These are phyloP conservation scores for Deilephila porcellus DNA, from an alignment of 2,888 invertebrate species.

Conservation along the genomic window DNA sequence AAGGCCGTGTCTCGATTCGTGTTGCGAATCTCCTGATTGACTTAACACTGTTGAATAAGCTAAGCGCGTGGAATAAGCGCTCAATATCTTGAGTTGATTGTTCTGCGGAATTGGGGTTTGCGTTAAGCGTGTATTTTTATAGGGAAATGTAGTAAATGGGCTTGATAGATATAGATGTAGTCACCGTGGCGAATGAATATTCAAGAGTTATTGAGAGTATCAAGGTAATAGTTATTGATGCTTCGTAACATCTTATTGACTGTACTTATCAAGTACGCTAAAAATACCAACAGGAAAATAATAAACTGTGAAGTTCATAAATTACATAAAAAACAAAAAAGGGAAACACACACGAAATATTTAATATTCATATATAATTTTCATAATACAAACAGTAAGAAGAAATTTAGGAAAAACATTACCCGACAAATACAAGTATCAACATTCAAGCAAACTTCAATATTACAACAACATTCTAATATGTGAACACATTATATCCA, in stretches of 20 bases:
- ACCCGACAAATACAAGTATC: not conserved
- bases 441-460: conserved; percentile 10
- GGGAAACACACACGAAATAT: too few species aligned
- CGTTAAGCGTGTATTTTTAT: not conserved
- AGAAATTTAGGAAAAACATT: not conserved
- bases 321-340: too few species aligned
- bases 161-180: too few species aligned
- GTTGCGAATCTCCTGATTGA: conserved; percentile 17
- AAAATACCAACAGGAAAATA: too few species aligned
- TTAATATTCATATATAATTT: too few species aligned
- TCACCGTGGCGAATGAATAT: too few species aligned
- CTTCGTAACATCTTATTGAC: too few species aligned
- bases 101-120: not conserved
- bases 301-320: too few species aligned
- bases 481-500: conserved; percentile 5
- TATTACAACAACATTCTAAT: conserved; percentile 10
- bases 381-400: not conserved
- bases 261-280: too few species aligned
- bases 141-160: too few species aligned
- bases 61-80: not conserved
- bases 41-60: conserved; percentile 20
- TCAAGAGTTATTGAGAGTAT: too few species aligned
- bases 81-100: not conserved
- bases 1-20: conserved; percentile 4
- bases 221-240: too few species aligned